Conservation (phyloP, 2,797 vertebrate species). For the Neosilurus hyrtlii region DNA sequence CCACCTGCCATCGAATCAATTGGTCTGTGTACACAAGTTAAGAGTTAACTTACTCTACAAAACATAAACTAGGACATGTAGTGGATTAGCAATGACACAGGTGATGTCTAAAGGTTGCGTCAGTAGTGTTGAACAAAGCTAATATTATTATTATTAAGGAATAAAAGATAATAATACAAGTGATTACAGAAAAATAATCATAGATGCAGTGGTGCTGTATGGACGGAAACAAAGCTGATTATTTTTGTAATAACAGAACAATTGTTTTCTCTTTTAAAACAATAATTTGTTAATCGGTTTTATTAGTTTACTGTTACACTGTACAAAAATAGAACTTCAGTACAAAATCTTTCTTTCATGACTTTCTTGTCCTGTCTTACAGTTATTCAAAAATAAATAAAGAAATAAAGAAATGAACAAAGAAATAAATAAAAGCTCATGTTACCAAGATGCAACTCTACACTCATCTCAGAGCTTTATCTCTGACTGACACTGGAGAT, state of each 20-base stretch:
- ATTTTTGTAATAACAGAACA: background rate
- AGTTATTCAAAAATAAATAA: no score
- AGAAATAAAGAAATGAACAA: background rate
- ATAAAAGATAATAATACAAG: background rate
- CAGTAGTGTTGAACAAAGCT: background rate
- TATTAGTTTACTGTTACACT: background rate
- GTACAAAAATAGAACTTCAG: background rate
- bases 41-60: conserved; percentile 16
- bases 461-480: background rate
- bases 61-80: background rate
- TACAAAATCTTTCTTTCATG: background rate
- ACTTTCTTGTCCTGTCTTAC: background rate
- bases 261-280: background rate
- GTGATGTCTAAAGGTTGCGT: background rate
- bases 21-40: background rate
- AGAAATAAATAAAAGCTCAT: background rate
- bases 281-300: background rate
- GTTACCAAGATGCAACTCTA: background rate
- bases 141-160: background rate
- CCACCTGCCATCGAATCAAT: background rate
- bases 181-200: background rate
- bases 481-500: no score
- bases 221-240: background rate
- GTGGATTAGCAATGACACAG: background rate
- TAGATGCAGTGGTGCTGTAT: no score